A percentile compares a stretch with the other conserved stretches of the same genome.
These are phyloP conservation scores for Reticulitermes lucifugus DNA, from an alignment of 2,888 invertebrate genomes.

Conservation along the genomic window DNA sequence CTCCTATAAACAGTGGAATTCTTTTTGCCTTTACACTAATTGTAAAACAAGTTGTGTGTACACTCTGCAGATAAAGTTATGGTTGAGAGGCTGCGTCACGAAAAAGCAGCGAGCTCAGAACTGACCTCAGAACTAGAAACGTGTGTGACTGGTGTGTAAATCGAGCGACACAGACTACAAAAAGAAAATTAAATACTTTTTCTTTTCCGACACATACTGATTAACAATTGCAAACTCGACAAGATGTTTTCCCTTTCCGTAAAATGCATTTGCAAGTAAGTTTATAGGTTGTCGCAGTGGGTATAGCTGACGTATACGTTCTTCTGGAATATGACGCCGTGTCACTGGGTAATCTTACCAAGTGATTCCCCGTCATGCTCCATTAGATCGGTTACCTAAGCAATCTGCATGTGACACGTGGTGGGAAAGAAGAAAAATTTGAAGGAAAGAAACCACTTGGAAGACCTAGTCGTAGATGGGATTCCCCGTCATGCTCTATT, in stretches of 20 bases:
- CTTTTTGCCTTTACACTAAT: slow-evolving; percentile 34
- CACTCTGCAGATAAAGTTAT: slow-evolving; percentile 36
- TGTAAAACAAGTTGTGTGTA: slow-evolving; percentile 43
- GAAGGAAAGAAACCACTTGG: no score
- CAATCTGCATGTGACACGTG: no score
- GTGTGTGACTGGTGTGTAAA: not conserved
- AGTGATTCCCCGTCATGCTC: no score
- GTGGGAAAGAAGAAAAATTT: no score
- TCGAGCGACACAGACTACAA: not conserved
- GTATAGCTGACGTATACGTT: no score
- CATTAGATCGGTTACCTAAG: no score
- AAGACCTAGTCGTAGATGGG: no score
- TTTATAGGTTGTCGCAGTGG: no score
- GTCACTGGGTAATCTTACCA: no score
- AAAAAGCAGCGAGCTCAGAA: not conserved
- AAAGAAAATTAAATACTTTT: not conserved
- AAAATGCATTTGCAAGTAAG: not conserved
- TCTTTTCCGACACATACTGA: not conserved
- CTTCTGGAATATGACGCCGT: no score
- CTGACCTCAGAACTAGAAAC: not conserved
- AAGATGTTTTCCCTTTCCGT: not conserved
- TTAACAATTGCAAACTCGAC: not conserved
- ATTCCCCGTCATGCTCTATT: no score
- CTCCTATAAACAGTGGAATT: slow-evolving; percentile 38
- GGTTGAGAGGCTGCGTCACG: not conserved